phyloP scores from a whole-genome alignment of 1,140 invertebrate genomes.

The Cotesia vestalis region DNA sequence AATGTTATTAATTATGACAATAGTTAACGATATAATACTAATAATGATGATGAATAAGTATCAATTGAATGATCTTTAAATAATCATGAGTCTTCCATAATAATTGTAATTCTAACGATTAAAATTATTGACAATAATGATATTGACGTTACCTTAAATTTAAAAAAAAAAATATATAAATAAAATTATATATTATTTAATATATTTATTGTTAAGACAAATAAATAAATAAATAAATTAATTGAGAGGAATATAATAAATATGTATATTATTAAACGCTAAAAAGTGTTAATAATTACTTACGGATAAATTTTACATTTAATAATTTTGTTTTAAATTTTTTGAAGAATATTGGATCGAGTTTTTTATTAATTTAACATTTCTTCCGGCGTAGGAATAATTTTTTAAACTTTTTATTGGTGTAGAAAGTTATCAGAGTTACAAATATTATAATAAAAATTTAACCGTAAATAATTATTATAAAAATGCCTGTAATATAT shows the following conservation, averaged over 20 bases:
- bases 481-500: slow-evolving; percentile 10
- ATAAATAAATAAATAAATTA: background rate
- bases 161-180: too few relatives aligned
- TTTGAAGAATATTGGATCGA: too few relatives aligned
- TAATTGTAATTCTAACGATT: too few relatives aligned
- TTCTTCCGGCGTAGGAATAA: too few relatives aligned
- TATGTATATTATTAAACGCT: slow-evolving; percentile 3
- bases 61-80: slow-evolving; percentile 1
- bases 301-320: slow-evolving; percentile 10
- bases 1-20: too few relatives aligned
- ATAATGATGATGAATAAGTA: slow-evolving; percentile 2
- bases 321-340: background rate
- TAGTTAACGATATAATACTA: too few relatives aligned
- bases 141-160: too few relatives aligned
- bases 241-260: background rate
- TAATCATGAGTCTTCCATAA: background rate
- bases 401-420: too few relatives aligned
- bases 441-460: background rate
- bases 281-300: slow-evolving; percentile 15
- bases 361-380: too few relatives aligned
- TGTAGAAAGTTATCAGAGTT: too few relatives aligned
- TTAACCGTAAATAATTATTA: slow-evolving; percentile 2
- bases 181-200: too few relatives aligned
- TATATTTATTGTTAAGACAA: slow-evolving; percentile 30
- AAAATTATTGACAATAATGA: too few relatives aligned